Evolutionary conservation across 2,113 vertebrate species (phyloP), one percentile per base, ranked within the genome.

Genomic region (Oreochromis niloticus): DNA sequence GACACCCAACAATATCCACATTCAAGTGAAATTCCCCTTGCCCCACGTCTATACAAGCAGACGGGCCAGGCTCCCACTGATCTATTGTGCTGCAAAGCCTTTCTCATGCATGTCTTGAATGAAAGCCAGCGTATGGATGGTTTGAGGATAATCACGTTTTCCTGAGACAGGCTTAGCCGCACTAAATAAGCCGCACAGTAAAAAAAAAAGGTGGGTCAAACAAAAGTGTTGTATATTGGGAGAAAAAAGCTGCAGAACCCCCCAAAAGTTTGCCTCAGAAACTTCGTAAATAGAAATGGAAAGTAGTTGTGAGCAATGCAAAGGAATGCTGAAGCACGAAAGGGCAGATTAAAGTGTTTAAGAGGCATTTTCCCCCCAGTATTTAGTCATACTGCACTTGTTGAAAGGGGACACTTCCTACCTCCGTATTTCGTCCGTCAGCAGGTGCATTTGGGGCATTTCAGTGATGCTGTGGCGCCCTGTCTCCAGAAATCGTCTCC

Each of bases 81-180:
- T 92, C 95, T 88, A 95, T 97, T 96, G 95, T 97, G 95, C 83
- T 59, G 88, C 90, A 87, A 86, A 94, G 93, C 93, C 93, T 95
- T 96, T 96, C 95, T 95, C 94, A 95, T 95, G 96, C 94, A 89
- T 90, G 91, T 94, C 91, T 88, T 94, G 90, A 95, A 95, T 94
- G 91, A 91, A 93, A 92, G 90, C 93, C 92, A 85, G 91, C 84
- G 85, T 90, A 92, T 93, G 90, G 89, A 93, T 87, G 94, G 61
- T 86, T 90, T 86, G 86, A 82, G 88, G 89, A 95, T 94, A 95
- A 96, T 96, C 94, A 95, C 88, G 88, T 96, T 96, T 95, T 90
- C 91, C 91, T 78, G 81, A 93, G 92, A 93, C 91, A 88, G 85
- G 91, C 94, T 95, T 93, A 94, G 89, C 88, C 68, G 83, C 90